Evolutionary conservation across 1,140 invertebrate genomes (phyloP).

Genomic region (Ostrea edulis): DNA sequence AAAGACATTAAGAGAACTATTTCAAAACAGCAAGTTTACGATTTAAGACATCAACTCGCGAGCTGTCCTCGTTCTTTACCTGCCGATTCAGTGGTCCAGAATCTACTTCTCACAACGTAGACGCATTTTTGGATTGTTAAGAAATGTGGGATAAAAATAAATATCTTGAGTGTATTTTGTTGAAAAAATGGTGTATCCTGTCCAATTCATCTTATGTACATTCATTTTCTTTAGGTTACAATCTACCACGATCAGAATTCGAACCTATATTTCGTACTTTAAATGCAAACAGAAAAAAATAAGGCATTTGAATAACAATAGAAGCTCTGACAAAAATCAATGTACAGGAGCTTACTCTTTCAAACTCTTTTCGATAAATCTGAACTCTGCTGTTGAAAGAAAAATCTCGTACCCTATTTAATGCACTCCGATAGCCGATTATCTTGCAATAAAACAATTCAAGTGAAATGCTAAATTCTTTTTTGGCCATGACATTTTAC

Average conservation of each 20-base stretch:
- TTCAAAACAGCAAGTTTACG: not conserved
- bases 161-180: conserved; percentile 20
- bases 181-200: conserved; percentile 24
- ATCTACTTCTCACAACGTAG: not conserved
- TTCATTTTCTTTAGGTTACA: conserved; percentile 18
- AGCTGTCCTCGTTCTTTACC: conserved; percentile 6
- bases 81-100: conserved; percentile 19
- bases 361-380: not conserved
- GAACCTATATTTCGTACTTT: conserved; percentile 4
- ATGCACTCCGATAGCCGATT: not conserved
- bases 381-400: not conserved
- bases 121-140: conserved; percentile 35
- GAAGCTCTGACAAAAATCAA: conserved; percentile 19
- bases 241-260: conserved; percentile 10
- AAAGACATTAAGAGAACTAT: conserved; percentile 18
- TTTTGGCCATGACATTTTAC: not conserved
- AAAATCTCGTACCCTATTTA: conserved; percentile 12
- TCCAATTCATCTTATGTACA: not conserved
- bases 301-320: conserved; percentile 30
- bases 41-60: not conserved
- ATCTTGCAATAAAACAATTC: conserved; percentile 15
- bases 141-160: conserved; percentile 33
- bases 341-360: conserved; percentile 5
- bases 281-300: conserved; percentile 2
- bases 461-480: conserved; percentile 10